Base-by-base conservation (phyloP, 2,113 vertebrate species). In the Corythoichthys haematopterus region DNA sequence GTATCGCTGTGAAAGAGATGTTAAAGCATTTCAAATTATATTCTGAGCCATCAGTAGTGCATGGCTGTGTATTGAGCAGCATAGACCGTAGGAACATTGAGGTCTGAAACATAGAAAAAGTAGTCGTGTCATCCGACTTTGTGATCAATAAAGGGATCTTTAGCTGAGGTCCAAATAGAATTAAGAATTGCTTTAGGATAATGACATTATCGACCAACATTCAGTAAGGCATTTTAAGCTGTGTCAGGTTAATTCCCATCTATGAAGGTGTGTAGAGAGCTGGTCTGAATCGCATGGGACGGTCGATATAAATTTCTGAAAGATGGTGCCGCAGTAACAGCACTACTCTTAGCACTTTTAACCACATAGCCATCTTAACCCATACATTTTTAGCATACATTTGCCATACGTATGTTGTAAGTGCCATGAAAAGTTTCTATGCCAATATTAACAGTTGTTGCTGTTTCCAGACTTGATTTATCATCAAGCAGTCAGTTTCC, bases 141-240 rank as follows among this genome's bases (percentile, higher is more conserved):
- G 65, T 62, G 79, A 88, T 89, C 86, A 83, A 89, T 89, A 82
- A 36, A 9, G 56, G 72, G 79, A 87, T 86, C 84, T 85, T 85
- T 78, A 84, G 80, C 83, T 82, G 48, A 69, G 80, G 75, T 77
- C 82, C 75, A 85, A 88, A 88, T 85, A 84, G 76, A 89, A 89
- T 89, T 88, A 89, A 82, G 83, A 83, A 88, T 80, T 84, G 86
- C 85, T 85, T 84, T 86, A 80, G 79, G 79, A 84, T 88, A 84
- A 88, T 88, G 88, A 87, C 86, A 79, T 71, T 87, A 89, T 89
- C 80, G 83, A 88, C 74, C 83, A 68, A 78, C 1, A 57, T 79
- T 84, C 84, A 72, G 75, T 69, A 77, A 82, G 80, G 79, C 79
- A 64, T 84, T 82, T 83, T 72, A 75, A 75, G 76, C 78, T 59